phyloP scores from a whole-genome alignment of 2,113 vertebrate genomes.

The Pavo muticus region DNA sequence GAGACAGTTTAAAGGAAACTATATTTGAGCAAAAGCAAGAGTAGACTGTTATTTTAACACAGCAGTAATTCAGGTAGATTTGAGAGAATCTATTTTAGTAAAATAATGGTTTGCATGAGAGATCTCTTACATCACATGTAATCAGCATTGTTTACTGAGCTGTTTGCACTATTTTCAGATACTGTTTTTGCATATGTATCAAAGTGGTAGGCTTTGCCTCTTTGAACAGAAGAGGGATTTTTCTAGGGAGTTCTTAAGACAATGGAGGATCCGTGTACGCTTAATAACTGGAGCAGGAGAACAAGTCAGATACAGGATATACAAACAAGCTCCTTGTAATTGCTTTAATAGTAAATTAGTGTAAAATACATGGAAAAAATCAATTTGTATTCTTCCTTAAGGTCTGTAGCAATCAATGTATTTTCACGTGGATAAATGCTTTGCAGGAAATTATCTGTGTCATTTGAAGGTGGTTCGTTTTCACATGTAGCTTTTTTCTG shows the following conservation, averaged over 20 bases:
- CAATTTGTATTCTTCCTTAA: not conserved
- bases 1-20: not conserved
- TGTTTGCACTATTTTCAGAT: not conserved
- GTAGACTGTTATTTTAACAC: not conserved
- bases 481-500: not conserved
- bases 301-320: not conserved
- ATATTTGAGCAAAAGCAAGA: not conserved
- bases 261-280: not conserved
- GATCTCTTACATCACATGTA: not conserved
- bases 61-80: not conserved
- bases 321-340: not conserved
- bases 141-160: not conserved
- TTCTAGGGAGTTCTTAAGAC: not conserved
- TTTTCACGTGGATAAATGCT: not conserved
- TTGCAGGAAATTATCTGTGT: not conserved
- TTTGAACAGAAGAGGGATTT: not conserved
- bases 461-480: not conserved
- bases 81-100: not conserved
- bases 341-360: not conserved
- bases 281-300: not conserved
- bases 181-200: not conserved
- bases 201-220: not conserved
- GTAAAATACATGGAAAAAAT: not conserved
- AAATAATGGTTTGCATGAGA: not conserved
- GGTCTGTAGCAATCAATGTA: not conserved